These are phyloP conservation scores for Peucedramus taeniatus DNA, from an alignment of 2,113 vertebrate genomes.

Conservation along the genomic window DNA sequence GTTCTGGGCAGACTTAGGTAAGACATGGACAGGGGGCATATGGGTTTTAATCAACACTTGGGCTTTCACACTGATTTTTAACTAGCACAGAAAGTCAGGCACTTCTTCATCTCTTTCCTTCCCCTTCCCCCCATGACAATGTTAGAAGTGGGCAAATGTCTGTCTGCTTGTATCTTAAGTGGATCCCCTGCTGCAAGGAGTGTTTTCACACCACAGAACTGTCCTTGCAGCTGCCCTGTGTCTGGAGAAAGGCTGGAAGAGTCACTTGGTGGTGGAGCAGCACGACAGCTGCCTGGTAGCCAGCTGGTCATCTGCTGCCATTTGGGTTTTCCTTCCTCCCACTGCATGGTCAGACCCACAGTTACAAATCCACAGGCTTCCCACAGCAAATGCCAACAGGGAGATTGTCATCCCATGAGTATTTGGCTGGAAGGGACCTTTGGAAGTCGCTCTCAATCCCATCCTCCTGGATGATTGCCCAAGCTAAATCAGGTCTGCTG, in stretches of 20 bases:
- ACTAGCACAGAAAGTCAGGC: neutral
- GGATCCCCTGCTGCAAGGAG: neutral
- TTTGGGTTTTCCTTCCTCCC: neutral
- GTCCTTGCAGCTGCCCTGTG: neutral
- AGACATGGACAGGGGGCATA: neutral
- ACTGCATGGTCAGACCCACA: neutral
- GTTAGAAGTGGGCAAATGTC: neutral
- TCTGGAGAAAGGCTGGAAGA: neutral
- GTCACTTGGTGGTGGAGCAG: neutral
- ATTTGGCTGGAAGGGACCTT: neutral
- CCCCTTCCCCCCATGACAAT: neutral
- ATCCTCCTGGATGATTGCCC: neutral
- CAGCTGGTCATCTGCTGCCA: neutral
- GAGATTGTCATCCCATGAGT: neutral
- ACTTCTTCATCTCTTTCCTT: neutral
- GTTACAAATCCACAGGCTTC: neutral
- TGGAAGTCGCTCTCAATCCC: neutral
- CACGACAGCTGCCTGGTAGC: neutral
- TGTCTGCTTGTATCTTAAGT: neutral
- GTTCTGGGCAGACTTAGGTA: neutral
- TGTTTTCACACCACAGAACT: neutral
- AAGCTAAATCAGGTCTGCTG: neutral
- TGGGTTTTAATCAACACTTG: neutral
- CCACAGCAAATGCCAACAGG: neutral
- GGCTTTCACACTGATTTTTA: neutral